phyloP scores from a whole-genome alignment of 2,797 vertebrate genomes.

The Hapalemur alaotrensis region DNA sequence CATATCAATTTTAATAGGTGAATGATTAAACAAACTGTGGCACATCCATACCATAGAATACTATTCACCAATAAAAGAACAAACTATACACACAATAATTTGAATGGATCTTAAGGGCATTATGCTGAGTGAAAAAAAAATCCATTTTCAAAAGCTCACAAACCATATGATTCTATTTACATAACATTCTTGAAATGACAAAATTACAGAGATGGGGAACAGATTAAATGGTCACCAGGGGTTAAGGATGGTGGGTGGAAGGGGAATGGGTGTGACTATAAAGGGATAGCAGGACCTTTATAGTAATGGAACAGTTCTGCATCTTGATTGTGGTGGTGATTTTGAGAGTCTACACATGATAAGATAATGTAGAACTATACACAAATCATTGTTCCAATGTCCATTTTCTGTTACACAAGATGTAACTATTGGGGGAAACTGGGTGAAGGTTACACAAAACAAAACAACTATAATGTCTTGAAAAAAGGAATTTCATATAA shows the following conservation, averaged over 20 bases:
- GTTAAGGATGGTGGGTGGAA: background rate
- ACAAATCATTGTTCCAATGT: background rate
- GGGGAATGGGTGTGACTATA: background rate
- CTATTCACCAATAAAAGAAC: background rate
- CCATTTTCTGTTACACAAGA: background rate
- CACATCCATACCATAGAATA: background rate
- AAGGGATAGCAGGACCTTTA: background rate
- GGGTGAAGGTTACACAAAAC: background rate
- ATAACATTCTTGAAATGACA: constrained; percentile 19
- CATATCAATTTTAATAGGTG: background rate
- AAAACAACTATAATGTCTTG: background rate
- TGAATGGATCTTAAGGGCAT: background rate
- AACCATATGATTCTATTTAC: background rate
- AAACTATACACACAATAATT: background rate
- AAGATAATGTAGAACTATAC: background rate
- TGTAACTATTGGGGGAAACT: background rate
- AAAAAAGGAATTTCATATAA: background rate
- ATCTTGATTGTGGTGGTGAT: background rate
- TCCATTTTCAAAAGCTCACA: background rate
- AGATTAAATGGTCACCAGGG: background rate
- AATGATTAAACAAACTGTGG: background rate
- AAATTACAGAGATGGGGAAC: background rate
- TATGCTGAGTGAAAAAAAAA: background rate
- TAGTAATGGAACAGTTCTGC: background rate
- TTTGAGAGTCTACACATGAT: background rate